Conservation (phyloP, 2,797 vertebrate genomes). For the Platalea minor region DNA sequence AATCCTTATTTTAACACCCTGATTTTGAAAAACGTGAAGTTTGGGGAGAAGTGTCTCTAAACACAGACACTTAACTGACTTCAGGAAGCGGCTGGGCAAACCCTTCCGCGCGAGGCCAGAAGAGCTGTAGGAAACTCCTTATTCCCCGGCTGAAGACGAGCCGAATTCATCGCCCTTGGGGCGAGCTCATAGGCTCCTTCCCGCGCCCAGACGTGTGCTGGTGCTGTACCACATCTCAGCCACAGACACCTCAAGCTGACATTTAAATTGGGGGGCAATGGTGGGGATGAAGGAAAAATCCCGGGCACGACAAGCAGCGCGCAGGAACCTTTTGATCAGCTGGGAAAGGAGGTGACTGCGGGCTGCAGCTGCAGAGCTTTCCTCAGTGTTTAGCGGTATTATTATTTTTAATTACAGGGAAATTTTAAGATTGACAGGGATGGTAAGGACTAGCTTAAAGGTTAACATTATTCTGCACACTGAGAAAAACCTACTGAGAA, state of each 20-base stretch:
- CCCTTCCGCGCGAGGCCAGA: neutral
- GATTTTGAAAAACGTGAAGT: neutral
- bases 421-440: neutral
- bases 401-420: neutral
- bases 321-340: neutral
- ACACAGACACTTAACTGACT: neutral
- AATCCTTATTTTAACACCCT: neutral
- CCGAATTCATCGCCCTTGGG: neutral
- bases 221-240: neutral
- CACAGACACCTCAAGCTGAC: neutral
- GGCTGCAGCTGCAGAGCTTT: neutral
- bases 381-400: neutral
- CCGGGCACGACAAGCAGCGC: fast-evolving
- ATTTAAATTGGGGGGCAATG: neutral
- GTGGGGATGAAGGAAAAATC: neutral
- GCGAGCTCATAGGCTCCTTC: neutral
- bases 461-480: fast-evolving
- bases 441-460: neutral
- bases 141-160: fast-evolving
- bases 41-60: neutral
- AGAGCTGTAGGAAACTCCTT: neutral
- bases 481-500: neutral
- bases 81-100: neutral
- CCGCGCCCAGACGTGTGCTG: neutral
- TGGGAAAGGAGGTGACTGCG: neutral